Conservation (phyloP, 2,888 invertebrate species). For the Chesias legatella region DNA sequence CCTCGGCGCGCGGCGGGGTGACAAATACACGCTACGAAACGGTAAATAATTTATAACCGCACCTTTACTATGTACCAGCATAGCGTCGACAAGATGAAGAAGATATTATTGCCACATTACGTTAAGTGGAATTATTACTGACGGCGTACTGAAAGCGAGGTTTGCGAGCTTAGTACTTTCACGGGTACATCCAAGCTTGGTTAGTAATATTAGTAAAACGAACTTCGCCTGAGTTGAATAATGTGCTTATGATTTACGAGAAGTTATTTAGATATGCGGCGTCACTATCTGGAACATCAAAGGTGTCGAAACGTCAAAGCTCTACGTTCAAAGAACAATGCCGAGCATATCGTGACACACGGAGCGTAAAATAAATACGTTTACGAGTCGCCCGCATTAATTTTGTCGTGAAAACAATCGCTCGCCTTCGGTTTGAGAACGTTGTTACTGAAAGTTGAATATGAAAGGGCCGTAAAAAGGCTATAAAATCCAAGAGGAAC, state of each 20-base stretch:
- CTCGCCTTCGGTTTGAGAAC: conserved; percentile 39
- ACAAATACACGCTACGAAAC: conserved; percentile 74
- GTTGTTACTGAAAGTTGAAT: conserved; percentile 65
- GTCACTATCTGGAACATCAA: conserved; percentile 58
- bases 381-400: conserved; percentile 64
- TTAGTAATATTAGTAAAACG: conserved; percentile 46
- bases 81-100: conserved; percentile 57
- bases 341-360: conserved; percentile 49
- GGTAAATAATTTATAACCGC: conserved; percentile 76
- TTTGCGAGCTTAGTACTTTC: conserved; percentile 43
- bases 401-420: conserved; percentile 72
- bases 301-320: conserved; percentile 50
- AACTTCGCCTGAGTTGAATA: conserved; percentile 46
- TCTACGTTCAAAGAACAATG: conserved; percentile 62
- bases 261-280: conserved; percentile 37
- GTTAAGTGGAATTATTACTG: conserved; percentile 61
- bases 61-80: conserved; percentile 55
- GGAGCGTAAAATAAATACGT: conserved; percentile 57
- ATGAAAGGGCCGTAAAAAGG: conserved; percentile 73
- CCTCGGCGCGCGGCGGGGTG: conserved; percentile 64
- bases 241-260: conserved; percentile 47
- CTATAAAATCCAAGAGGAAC: conserved; percentile 65
- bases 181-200: conserved; percentile 53
- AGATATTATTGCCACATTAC: conserved; percentile 50
- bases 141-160: conserved; percentile 44